Conservation (phyloP, 2,113 vertebrate species). For the Petroica traversi region DNA sequence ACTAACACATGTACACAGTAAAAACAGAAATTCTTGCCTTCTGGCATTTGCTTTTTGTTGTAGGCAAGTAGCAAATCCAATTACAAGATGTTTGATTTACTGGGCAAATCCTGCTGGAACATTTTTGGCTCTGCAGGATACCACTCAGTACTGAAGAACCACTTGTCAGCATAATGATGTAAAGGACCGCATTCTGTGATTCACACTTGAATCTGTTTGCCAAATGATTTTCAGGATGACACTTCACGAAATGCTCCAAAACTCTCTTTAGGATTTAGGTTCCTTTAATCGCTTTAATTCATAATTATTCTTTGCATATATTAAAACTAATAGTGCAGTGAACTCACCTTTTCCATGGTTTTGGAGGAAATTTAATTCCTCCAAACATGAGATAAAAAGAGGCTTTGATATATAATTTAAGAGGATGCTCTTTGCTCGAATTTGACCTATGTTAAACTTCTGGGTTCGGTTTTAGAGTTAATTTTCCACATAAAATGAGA, state of each 20-base stretch:
- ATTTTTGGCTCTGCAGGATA: conserved; percentile 30
- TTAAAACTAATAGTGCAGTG: neutral
- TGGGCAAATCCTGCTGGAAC: conserved; percentile 35
- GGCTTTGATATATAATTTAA: neutral
- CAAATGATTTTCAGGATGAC: conserved; percentile 15
- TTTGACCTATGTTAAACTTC: neutral
- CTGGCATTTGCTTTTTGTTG: conserved; percentile 9
- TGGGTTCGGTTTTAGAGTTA: neutral
- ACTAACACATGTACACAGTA: neutral
- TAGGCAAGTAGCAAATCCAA: conserved; percentile 17
- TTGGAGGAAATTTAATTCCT: neutral
- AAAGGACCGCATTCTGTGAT: conserved; percentile 31
- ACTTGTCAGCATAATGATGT: conserved; percentile 39
- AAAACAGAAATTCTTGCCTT: neutral
- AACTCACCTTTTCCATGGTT: neutral
- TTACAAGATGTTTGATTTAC: conserved; percentile 47
- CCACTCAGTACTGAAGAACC: conserved; percentile 42
- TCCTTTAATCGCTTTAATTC: neutral
- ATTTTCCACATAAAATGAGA: neutral
- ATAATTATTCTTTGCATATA: neutral
- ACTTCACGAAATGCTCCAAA: neutral
- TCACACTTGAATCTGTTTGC: conserved; percentile 7
- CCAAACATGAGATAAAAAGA: neutral
- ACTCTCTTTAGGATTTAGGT: neutral
- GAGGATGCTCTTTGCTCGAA: neutral